Evolutionary conservation across 2,888 invertebrate genomes (phyloP), one percentile per base, ranked within the genome.

Genomic region (Arge pagana): DNA sequence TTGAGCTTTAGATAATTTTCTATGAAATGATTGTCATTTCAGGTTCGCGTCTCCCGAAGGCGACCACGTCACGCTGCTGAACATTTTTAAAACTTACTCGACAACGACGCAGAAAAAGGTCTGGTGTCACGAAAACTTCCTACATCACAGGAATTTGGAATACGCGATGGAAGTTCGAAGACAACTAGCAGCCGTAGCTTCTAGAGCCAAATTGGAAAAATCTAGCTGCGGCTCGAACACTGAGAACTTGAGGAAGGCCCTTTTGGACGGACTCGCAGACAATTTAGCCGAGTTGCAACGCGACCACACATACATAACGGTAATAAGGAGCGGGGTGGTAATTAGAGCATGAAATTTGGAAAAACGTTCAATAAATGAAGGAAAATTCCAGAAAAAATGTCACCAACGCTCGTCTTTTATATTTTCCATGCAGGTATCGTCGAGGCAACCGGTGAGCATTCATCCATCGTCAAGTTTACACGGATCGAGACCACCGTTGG

Each of bases 51-150:
- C 94, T 0, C 83, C 87, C 15, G 85, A 90, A 60, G 97, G 99
- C 8, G 98, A 99, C 77, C 95, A 95, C 71, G 80, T 97, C 35
- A 96, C 93, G 1, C 79, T 95, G 48, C 80, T 98, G 10, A 98
- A 96, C 74, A 88, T 96, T 28, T 96, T 84, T 73, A 85, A 86
- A 66, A 89, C 87, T 3, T 96, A 85, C 76, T 84, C 82, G 62
- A 87, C 86, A 67, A 82, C 86, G 0, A 84, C 85, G 3, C 82
- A 86, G 56, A 85, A 86, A 66, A 88, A 87, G 78, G 83, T 60
- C 75, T 96, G 94, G 93, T 96, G 96, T 71, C 87, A 86, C 69
- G 93, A 94, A 62, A 93, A 96, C 77, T 95, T 86, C 71, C 79
- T 96, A 42, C 90, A 94, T 72, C 81, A 83, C 56, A 83, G 93